Percentiles rank a stretch among this genome's conserved stretches.
These are phyloP conservation scores for Cuculus canorus DNA, from an alignment of 2,797 vertebrate genomes.

Conservation along the genomic window DNA sequence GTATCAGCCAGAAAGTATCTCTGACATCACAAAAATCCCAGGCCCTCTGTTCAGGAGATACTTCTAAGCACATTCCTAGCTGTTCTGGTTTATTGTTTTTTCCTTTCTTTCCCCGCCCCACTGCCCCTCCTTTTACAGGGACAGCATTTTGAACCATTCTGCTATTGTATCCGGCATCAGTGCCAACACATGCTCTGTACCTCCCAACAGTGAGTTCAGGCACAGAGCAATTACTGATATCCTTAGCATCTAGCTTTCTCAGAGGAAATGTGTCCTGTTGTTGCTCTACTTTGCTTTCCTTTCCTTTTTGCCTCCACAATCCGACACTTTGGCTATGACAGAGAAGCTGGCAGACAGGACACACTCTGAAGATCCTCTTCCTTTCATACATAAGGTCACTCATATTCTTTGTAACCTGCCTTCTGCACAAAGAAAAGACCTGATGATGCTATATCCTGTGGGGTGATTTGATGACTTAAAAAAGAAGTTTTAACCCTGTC, in stretches of 20 bases:
- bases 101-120: too few species aligned
- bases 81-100: not conserved
- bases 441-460: not conserved
- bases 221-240: not conserved
- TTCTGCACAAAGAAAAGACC: not conserved
- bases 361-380: not conserved
- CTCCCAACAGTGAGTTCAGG: not conserved
- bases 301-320: not conserved
- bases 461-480: not conserved
- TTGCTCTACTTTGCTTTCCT: not conserved
- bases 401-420: not conserved
- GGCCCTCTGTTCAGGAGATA: not conserved
- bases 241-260: not conserved
- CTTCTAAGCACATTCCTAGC: not conserved
- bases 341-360: not conserved
- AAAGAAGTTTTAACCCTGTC: not conserved
- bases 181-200: not conserved
- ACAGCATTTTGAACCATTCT: not conserved
- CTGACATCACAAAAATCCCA: not conserved
- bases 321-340: not conserved
- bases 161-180: not conserved
- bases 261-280: rapidly evolving
- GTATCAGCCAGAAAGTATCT: not conserved
- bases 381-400: not conserved
- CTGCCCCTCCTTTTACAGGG: not conserved